These are phyloP conservation scores for Aphidius colemani DNA, from an alignment of 2,888 invertebrate species.

Conservation along the genomic window DNA sequence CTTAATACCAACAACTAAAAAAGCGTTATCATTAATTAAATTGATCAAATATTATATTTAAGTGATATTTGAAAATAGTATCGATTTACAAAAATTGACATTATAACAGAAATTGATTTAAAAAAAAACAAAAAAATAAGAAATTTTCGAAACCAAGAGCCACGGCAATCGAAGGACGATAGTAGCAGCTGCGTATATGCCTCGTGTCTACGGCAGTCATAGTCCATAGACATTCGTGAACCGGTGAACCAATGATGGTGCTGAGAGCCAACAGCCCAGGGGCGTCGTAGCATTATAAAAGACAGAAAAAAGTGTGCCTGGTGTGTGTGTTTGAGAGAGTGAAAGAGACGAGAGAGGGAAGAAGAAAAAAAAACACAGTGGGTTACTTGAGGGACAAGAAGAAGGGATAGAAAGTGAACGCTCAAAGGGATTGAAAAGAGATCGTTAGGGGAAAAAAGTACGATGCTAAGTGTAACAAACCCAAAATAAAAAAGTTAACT, in stretches of 20 bases:
- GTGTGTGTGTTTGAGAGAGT: constrained; percentile 35
- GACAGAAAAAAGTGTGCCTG: constrained; percentile 28
- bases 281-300: constrained; percentile 30
- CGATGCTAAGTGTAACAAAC: too few species aligned
- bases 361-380: constrained; percentile 22
- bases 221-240: constrained; percentile 36
- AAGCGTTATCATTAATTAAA: too few species aligned
- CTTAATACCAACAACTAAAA: too few species aligned
- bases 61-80: too few species aligned
- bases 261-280: constrained; percentile 32
- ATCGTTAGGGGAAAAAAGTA: too few species aligned
- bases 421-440: background rate
- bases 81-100: background rate
- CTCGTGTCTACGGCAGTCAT: constrained; percentile 44
- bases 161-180: constrained; percentile 26
- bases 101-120: background rate
- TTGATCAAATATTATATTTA: too few species aligned
- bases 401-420: constrained; percentile 21
- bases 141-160: too few species aligned
- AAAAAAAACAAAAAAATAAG: too few species aligned
- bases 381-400: constrained; percentile 19
- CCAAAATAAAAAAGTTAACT: too few species aligned
- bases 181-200: constrained; percentile 41
- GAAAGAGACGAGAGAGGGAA: constrained; percentile 40
- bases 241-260: constrained; percentile 57